A percentile compares a stretch with the other conserved stretches of the same genome.
Conservation (phyloP, 2,888 invertebrate genomes). For the Chloromyia formosa region DNA sequence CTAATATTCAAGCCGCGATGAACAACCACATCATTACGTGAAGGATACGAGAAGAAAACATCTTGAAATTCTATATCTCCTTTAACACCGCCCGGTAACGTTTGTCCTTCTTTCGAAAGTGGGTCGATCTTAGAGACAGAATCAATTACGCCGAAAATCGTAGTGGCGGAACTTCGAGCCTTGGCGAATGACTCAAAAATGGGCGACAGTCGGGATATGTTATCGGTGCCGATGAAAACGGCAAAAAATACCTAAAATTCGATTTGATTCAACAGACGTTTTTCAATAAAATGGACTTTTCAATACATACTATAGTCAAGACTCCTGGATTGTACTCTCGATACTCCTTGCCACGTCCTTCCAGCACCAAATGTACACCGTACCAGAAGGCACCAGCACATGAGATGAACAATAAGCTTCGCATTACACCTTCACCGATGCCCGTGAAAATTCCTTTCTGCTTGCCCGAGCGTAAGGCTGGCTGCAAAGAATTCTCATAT, state of each 20-base stretch:
- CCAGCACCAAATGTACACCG: slow-evolving; percentile 75
- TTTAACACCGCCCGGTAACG: slow-evolving; percentile 65
- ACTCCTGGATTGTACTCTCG: slow-evolving; percentile 75
- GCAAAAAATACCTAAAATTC: slow-evolving; percentile 69
- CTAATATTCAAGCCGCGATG: slow-evolving; percentile 72
- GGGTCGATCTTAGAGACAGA: slow-evolving; percentile 77
- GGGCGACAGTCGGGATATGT: slow-evolving; percentile 76
- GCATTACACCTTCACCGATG: slow-evolving; percentile 74
- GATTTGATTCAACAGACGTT: background rate
- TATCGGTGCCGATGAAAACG: slow-evolving; percentile 78
- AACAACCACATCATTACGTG: slow-evolving; percentile 74
- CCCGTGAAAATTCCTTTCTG: slow-evolving; percentile 73
- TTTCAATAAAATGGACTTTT: background rate
- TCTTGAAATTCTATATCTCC: slow-evolving; percentile 75
- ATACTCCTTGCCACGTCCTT: slow-evolving; percentile 66
- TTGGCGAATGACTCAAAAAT: slow-evolving; percentile 76
- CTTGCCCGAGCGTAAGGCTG: slow-evolving; percentile 71
- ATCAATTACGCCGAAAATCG: slow-evolving; percentile 79
- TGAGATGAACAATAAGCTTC: slow-evolving; percentile 76
- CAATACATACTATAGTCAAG: slow-evolving; percentile 71
- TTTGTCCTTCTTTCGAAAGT: slow-evolving; percentile 70
- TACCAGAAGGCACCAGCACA: slow-evolving; percentile 82
- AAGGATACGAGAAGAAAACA: slow-evolving; percentile 77
- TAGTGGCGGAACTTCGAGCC: slow-evolving; percentile 76
- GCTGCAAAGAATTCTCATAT: slow-evolving; percentile 65